Percentiles rank a stretch among this genome's conserved stretches.
phyloP scores from a whole-genome alignment of 2,113 vertebrate genomes.

The Helogale parvula region DNA sequence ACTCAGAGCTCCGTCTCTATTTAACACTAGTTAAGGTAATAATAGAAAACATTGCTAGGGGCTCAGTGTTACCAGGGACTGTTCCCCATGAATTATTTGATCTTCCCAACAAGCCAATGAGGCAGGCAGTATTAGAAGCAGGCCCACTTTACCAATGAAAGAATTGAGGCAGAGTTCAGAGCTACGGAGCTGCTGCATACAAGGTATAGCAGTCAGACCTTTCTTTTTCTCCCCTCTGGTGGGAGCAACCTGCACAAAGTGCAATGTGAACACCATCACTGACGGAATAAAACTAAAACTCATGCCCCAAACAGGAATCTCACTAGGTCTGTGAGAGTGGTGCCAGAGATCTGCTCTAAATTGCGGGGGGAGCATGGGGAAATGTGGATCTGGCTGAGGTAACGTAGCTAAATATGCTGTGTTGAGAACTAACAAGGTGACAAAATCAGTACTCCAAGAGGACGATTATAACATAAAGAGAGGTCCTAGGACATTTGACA shows the following conservation, averaged over 20 bases:
- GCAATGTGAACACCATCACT: neutral
- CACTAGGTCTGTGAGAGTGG: neutral
- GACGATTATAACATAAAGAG: neutral
- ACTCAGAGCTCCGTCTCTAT: neutral
- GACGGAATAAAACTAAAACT: neutral
- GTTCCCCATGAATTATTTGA: neutral
- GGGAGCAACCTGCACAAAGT: neutral
- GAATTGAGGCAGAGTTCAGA: neutral
- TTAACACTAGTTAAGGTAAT: neutral
- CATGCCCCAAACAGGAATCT: neutral
- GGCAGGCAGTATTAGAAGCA: no score
- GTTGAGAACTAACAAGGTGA: neutral
- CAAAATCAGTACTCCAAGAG: neutral
- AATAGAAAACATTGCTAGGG: neutral
- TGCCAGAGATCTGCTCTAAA: neutral
- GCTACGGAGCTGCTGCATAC: no score
- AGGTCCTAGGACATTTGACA: neutral
- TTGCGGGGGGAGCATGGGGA: neutral
- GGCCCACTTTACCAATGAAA: neutral
- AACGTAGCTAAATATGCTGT: neutral
- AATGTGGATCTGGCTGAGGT: neutral
- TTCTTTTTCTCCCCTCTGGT: neutral
- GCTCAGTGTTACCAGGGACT: neutral
- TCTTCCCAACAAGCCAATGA: neutral
- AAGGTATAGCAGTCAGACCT: neutral